Base-by-base conservation (phyloP, 2,888 invertebrate genomes). In the Agonopterix arenella region DNA sequence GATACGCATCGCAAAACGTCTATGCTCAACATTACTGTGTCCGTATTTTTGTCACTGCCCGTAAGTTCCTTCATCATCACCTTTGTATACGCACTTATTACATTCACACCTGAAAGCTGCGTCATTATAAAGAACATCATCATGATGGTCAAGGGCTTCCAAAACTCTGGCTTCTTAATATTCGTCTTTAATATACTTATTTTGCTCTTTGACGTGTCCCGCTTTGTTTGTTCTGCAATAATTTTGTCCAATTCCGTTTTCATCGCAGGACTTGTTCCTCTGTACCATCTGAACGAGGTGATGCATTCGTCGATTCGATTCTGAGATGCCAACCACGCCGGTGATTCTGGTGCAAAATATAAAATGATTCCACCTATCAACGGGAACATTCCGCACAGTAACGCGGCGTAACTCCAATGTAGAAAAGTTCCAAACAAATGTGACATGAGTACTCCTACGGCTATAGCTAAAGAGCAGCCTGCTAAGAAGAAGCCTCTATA, bases 101-200 rank as follows among this genome's bases (percentile, higher is more conserved):
- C 93, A 62, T 94, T 94, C 4, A 93, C 91, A 18, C 94, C 94
- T 8, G 92, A 91, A 52, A 94, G 89, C 67, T 94, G 94, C 8
- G 92, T 92, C 44, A 92, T 90, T 1, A 92, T 80, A 61, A 94
- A 94, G 56, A 94, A 92, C 1, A 89, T 79, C 52, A 91, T 90
- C 78, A 94, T 90, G 50, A 93, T 90, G 8, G 84, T 68, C 44
- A 93, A 70, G 0, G 93, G 93, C 57, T 91, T 92, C 66, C 90
- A 80, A 70, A 93, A 93, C 61, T 91, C 90, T 0, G 90, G 90
- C 53, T 88, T 86, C 45, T 73, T 80, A 8, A 91, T 80, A 54
- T 89, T 89, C 10, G 62, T 64, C 5, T 66, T 61, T 13, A 91
- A 64, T 11, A 77, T 77, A 58, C 76, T 63, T 7, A 80, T 51